A percentile compares a stretch with the other conserved stretches of the same genome.
phyloP scores from a whole-genome alignment of 1,140 invertebrate genomes.

The Trichonephila inaurata region DNA sequence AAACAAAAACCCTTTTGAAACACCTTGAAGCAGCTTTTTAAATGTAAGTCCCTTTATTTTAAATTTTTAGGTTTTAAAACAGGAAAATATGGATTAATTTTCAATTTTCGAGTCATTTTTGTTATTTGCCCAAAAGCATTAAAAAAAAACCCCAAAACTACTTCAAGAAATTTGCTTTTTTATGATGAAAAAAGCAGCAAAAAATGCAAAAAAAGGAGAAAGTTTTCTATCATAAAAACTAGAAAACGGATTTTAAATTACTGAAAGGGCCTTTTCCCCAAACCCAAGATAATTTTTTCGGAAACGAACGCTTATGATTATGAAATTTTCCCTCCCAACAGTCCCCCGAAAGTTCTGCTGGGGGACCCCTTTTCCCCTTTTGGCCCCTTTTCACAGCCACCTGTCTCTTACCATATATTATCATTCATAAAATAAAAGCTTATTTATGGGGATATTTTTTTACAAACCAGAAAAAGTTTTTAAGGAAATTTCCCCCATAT shows the following conservation, averaged over 20 bases:
- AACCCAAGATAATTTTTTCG: background rate
- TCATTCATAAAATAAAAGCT: background rate
- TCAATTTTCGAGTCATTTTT: background rate
- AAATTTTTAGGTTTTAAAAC: too few species aligned
- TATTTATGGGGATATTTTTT: background rate
- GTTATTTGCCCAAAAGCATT: background rate
- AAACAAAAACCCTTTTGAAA: too few species aligned
- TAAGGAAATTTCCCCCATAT: too few species aligned
- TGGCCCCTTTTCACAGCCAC: background rate
- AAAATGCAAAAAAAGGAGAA: background rate
- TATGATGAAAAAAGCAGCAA: background rate
- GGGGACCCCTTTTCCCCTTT: background rate
- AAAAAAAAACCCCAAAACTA: background rate
- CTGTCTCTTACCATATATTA: background rate
- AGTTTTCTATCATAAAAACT: background rate
- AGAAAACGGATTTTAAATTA: background rate
- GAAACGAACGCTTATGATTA: background rate
- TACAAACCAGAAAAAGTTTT: too few species aligned
- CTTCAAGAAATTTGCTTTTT: background rate
- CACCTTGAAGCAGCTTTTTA: too few species aligned
- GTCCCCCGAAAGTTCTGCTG: background rate
- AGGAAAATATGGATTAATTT: background rate
- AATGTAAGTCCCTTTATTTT: too few species aligned
- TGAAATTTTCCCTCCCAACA: background rate
- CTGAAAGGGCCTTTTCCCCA: background rate